These are phyloP conservation scores for Gephyroberyx darwinii DNA, from an alignment of 2,797 vertebrate species.

Conservation along the genomic window DNA sequence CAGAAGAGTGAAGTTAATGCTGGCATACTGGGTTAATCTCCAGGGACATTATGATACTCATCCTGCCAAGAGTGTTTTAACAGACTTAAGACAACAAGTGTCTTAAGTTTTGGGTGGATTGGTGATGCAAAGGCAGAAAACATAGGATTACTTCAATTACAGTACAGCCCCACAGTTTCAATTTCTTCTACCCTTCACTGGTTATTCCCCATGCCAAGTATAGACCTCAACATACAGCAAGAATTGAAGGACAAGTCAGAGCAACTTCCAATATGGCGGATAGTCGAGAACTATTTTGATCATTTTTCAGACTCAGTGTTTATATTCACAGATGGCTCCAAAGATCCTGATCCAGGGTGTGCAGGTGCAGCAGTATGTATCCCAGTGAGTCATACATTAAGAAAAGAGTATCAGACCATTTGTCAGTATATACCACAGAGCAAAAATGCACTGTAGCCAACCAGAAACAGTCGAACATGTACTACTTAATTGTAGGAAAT, in stretches of 20 bases:
- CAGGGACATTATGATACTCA: not conserved
- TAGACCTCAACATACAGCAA: not conserved
- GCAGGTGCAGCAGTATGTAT: too few relatives aligned
- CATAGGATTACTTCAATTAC: not conserved
- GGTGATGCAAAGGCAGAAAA: conserved; percentile 7
- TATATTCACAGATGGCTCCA: too few relatives aligned
- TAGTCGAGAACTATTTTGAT: too few relatives aligned
- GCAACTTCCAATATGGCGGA: too few relatives aligned
- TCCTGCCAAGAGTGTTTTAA: not conserved
- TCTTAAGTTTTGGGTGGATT: conserved; percentile 5
- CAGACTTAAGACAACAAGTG: not conserved
- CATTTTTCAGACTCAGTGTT: too few relatives aligned
- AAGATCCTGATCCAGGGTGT: too few relatives aligned
- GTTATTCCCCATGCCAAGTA: not conserved
- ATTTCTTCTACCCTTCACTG: not conserved
- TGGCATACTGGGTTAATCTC: not conserved
- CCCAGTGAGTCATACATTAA: too few relatives aligned
- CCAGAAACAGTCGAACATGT: too few relatives aligned
- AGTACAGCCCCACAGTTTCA: not conserved
- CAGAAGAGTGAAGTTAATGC: conserved; percentile 17
- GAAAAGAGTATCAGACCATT: too few relatives aligned
- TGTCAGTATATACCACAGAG: too few relatives aligned
- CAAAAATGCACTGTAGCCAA: too few relatives aligned
- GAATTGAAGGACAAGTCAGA: not conserved
- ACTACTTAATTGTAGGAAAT: too few relatives aligned